These are phyloP conservation scores for Pammene aurita DNA, from an alignment of 2,888 invertebrate species.

Conservation along the genomic window DNA sequence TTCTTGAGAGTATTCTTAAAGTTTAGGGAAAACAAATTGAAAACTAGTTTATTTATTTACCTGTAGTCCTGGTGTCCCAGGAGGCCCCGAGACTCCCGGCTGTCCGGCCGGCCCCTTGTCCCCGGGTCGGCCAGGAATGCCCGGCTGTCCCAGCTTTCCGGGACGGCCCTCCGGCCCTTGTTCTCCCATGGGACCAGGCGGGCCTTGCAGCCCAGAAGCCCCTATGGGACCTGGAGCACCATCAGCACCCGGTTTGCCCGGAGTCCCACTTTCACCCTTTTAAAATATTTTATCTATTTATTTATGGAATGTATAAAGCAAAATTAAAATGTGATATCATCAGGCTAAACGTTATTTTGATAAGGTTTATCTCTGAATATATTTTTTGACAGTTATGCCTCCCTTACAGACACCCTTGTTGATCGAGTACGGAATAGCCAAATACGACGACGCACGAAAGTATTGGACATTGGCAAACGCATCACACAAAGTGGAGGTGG, in stretches of 20 bases:
- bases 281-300: too few relatives aligned
- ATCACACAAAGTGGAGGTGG: too few relatives aligned
- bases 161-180: conserved; percentile 84
- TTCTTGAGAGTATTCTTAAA: too few relatives aligned
- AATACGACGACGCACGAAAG: too few relatives aligned
- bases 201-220: conserved; percentile 86
- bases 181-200: conserved; percentile 85
- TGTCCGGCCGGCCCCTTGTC: conserved; percentile 89
- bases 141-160: conserved; percentile 88
- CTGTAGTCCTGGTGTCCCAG: conserved; percentile 87
- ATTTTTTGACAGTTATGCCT: background rate
- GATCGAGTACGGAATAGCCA: too few relatives aligned
- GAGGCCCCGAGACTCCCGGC: conserved; percentile 85
- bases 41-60: conserved; percentile 66
- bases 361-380: too few relatives aligned
- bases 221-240: conserved; percentile 88
- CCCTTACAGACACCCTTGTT: too few relatives aligned
- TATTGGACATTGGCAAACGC: too few relatives aligned
- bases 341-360: too few relatives aligned
- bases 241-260: conserved; percentile 88
- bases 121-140: conserved; percentile 88
- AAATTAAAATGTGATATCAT: too few relatives aligned
- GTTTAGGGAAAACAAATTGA: too few relatives aligned
- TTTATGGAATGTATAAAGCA: background rate
- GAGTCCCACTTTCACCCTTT: conserved; percentile 87